phyloP scores from a whole-genome alignment of 2,888 invertebrate genomes.

The Venustoraphidia nigricollis region DNA sequence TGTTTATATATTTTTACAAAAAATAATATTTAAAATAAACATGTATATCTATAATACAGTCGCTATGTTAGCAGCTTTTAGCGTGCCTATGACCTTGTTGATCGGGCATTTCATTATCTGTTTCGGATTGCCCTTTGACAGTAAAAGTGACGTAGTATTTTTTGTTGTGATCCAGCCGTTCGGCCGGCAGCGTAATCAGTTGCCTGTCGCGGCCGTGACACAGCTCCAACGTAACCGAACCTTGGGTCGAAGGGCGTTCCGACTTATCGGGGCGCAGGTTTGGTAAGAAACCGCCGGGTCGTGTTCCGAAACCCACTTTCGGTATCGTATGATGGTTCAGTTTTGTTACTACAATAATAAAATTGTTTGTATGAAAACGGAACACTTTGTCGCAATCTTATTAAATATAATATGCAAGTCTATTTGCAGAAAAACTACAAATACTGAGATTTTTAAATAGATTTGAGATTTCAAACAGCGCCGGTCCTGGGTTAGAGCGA shows the following conservation, averaged over 20 bases:
- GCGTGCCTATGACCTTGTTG: constrained; percentile 25
- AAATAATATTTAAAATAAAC: no score
- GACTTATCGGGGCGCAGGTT: constrained; percentile 36
- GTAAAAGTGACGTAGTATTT: constrained; percentile 87
- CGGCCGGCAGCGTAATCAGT: constrained; percentile 74
- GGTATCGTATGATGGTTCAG: constrained; percentile 70
- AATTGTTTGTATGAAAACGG: not conserved
- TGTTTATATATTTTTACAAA: no score
- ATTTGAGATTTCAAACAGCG: no score
- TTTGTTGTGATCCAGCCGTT: constrained; percentile 74
- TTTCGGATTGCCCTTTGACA: constrained; percentile 58
- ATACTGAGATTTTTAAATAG: no score
- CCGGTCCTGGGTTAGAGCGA: no score
- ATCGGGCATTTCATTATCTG: constrained; percentile 27
- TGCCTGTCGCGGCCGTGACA: constrained; percentile 74
- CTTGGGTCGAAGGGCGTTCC: constrained; percentile 18
- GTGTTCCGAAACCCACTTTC: constrained; percentile 39
- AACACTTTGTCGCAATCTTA: no score
- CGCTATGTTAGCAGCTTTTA: constrained; percentile 25
- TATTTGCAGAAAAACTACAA: no score
- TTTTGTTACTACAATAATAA: constrained; percentile 48
- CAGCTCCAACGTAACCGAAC: constrained; percentile 59
- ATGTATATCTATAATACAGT: no score
- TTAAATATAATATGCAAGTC: no score
- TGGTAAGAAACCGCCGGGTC: constrained; percentile 42